Evolutionary conservation across 2,797 vertebrate genomes (phyloP).

Genomic region (Petrocephalus schoutedeni): DNA sequence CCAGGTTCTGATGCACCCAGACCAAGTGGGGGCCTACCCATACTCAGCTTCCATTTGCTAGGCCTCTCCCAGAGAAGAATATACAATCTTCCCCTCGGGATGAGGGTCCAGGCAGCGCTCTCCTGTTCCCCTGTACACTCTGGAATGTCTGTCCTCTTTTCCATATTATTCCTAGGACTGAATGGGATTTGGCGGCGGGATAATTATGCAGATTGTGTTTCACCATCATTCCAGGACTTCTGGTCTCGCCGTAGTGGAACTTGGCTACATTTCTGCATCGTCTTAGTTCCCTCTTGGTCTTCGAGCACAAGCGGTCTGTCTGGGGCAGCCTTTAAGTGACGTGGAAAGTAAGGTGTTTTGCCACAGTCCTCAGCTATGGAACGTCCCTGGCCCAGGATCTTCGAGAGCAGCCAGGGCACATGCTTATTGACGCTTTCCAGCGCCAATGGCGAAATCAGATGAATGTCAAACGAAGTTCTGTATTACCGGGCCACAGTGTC

Average conservation of each 20-base stretch:
- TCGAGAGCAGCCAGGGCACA: background rate
- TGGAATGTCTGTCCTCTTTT: constrained; percentile 34
- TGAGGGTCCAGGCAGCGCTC: background rate
- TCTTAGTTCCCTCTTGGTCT: background rate
- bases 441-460: background rate
- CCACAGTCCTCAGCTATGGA: constrained; percentile 8
- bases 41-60: background rate
- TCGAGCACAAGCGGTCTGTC: background rate
- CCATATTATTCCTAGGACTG: constrained; percentile 47
- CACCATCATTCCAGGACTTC: background rate
- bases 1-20: background rate
- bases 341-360: background rate
- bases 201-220: background rate
- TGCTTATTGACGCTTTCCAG: background rate
- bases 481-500: background rate
- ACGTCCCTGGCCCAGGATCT: background rate
- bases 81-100: background rate
- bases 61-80: background rate
- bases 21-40: background rate
- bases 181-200: background rate
- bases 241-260: background rate
- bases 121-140: background rate
- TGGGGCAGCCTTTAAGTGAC: background rate
- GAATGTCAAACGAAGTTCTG: background rate
- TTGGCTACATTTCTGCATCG: background rate